Conservation (phyloP, 2,888 invertebrate genomes). For the Lymantria monacha region DNA sequence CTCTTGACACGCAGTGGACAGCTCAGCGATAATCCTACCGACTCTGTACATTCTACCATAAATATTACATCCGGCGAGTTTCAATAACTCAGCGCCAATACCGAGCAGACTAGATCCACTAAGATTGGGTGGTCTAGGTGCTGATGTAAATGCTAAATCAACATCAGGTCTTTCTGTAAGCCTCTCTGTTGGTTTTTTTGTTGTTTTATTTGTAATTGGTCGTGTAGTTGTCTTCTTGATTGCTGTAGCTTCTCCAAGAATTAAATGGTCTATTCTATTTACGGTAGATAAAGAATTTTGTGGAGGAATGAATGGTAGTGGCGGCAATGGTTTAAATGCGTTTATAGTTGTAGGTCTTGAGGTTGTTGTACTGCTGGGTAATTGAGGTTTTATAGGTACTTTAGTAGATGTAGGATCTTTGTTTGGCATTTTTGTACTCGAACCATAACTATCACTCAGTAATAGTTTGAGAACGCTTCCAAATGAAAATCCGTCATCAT, state of each 20-base stretch:
- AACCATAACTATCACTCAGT: constrained; percentile 73
- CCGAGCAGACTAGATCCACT: constrained; percentile 22
- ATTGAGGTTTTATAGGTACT: constrained; percentile 5
- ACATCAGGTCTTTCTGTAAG: constrained; percentile 27
- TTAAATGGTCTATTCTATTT: constrained; percentile 69
- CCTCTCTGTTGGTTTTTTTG: constrained; percentile 21
- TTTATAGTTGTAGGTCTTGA: constrained; percentile 31
- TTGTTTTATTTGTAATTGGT: constrained; percentile 35
- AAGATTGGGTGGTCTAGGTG: constrained; percentile 36
- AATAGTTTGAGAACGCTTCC: constrained; percentile 84
- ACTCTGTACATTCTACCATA: constrained; percentile 94
- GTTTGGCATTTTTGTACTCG: constrained; percentile 43
- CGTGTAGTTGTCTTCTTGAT: constrained; percentile 55
- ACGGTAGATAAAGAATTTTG: constrained; percentile 52
- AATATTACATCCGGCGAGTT: constrained; percentile 94
- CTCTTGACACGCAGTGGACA: constrained; percentile 91
- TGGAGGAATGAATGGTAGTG: constrained; percentile 45
- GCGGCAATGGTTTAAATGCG: constrained; percentile 56
- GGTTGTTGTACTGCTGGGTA: constrained; percentile 14
- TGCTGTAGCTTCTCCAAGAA: constrained; percentile 70
- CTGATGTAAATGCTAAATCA: constrained; percentile 37
- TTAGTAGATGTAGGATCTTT: constrained; percentile 13
- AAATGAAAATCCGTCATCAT: constrained; percentile 81
- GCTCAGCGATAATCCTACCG: constrained; percentile 90
- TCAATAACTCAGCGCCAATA: constrained; percentile 83